Conservation (phyloP, 2,888 invertebrate species). For the Sarcophaga variegata region DNA sequence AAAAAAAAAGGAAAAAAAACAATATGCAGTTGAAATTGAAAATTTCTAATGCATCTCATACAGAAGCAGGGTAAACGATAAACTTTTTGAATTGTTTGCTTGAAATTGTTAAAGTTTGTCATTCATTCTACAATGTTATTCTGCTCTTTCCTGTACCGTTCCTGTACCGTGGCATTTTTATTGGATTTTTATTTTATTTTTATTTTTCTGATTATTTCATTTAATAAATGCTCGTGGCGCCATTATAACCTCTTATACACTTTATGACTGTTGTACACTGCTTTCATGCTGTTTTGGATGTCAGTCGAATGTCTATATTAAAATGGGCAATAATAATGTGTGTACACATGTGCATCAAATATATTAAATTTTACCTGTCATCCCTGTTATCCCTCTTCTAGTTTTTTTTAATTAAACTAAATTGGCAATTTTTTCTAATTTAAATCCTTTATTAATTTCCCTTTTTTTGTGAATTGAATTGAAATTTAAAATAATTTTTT, state of each 20-base stretch:
- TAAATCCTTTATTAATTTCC: too few species aligned
- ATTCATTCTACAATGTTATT: background rate
- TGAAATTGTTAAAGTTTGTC: conserved; percentile 48
- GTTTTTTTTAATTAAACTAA: too few species aligned
- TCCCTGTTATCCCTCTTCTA: too few species aligned
- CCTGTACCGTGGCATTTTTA: background rate
- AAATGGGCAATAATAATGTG: too few species aligned
- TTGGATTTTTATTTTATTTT: conserved; percentile 26
- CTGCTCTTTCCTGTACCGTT: conserved; percentile 3
- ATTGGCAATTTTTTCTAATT: too few species aligned
- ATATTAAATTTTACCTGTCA: too few species aligned
- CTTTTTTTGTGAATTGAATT: too few species aligned
- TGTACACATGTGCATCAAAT: too few species aligned
- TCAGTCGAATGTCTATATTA: too few species aligned
- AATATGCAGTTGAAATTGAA: conserved; percentile 14
- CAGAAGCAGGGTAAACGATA: conserved; percentile 31
- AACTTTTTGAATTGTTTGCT: conserved; percentile 44
- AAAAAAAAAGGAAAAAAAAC: background rate
- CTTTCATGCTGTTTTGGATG: too few species aligned
- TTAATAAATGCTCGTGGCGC: conserved; percentile 59
- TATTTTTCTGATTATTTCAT: conserved; percentile 1
- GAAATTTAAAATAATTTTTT: too few species aligned
- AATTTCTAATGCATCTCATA: background rate
- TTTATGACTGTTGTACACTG: conserved; percentile 11
- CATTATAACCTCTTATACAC: conserved; percentile 46